phyloP scores from a whole-genome alignment of 1,140 invertebrate species.

The Drosophila mayri region DNA sequence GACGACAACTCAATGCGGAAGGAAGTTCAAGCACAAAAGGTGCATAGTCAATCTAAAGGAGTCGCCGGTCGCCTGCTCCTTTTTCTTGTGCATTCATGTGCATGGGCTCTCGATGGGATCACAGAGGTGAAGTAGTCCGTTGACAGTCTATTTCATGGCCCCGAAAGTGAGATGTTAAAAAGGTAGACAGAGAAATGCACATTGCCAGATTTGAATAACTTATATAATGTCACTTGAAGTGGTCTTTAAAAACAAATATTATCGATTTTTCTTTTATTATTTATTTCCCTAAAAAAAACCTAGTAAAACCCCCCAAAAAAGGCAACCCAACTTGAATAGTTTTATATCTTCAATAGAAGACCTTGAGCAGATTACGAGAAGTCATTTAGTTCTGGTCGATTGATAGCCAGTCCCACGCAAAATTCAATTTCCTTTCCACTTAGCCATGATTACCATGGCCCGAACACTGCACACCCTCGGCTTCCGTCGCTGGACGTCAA shows the following conservation, averaged over 20 bases:
- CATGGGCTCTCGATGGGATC: slow-evolving; percentile 43
- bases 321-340: background rate
- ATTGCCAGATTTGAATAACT: slow-evolving; percentile 21
- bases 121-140: slow-evolving; percentile 15
- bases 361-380: slow-evolving; percentile 8
- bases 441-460: slow-evolving; percentile 67
- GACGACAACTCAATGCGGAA: slow-evolving; percentile 59
- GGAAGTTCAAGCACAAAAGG: slow-evolving; percentile 60
- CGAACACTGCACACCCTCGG: slow-evolving; percentile 34
- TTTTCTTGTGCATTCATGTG: slow-evolving; percentile 63
- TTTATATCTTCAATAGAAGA: background rate
- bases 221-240: slow-evolving; percentile 1
- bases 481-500: slow-evolving; percentile 46
- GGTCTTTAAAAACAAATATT: background rate
- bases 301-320: background rate
- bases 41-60: slow-evolving; percentile 51
- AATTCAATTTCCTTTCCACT: slow-evolving; percentile 79
- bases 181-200: background rate
- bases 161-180: slow-evolving; percentile 25
- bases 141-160: slow-evolving; percentile 37
- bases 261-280: background rate
- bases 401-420: slow-evolving; percentile 24
- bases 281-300: background rate
- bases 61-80: slow-evolving; percentile 16
- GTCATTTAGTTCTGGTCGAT: slow-evolving; percentile 12